Percentiles rank a stretch among this genome's conserved stretches.
phyloP scores from a whole-genome alignment of 2,113 vertebrate genomes.

The Erythrocercus mccallii region DNA sequence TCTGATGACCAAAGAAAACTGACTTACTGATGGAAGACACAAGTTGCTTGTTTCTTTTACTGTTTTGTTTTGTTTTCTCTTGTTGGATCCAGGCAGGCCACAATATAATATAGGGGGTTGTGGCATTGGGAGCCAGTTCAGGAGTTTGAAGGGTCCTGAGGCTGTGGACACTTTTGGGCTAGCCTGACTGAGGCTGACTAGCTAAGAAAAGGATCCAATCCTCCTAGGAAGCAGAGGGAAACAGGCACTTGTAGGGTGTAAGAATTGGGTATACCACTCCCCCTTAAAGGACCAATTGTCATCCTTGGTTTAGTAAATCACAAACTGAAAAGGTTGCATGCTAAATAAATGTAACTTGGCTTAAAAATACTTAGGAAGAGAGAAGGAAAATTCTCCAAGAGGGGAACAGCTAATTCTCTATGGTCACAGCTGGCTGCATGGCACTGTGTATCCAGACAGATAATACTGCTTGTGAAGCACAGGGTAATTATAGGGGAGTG shows the following conservation, averaged over 20 bases:
- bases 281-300: neutral
- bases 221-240: neutral
- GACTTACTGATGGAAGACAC: neutral
- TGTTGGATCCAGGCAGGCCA: neutral
- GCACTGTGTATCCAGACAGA: neutral
- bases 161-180: neutral
- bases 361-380: neutral
- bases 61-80: neutral
- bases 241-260: neutral
- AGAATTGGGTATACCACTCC: neutral
- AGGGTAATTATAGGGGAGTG: slow-evolving; percentile 14
- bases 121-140: neutral
- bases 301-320: neutral
- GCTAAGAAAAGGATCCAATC: neutral
- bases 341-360: neutral
- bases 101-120: neutral
- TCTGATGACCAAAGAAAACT: neutral
- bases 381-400: neutral
- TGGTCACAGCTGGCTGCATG: slow-evolving; percentile 7
- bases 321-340: neutral
- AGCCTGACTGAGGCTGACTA: neutral
- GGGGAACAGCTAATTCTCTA: neutral
- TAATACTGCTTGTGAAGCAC: slow-evolving; percentile 11
- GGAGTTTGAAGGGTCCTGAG: neutral
- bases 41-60: neutral